Percentiles rank a stretch among this genome's conserved stretches.
phyloP scores from a whole-genome alignment of 2,888 invertebrate species.

The Tenthredo amoena region DNA sequence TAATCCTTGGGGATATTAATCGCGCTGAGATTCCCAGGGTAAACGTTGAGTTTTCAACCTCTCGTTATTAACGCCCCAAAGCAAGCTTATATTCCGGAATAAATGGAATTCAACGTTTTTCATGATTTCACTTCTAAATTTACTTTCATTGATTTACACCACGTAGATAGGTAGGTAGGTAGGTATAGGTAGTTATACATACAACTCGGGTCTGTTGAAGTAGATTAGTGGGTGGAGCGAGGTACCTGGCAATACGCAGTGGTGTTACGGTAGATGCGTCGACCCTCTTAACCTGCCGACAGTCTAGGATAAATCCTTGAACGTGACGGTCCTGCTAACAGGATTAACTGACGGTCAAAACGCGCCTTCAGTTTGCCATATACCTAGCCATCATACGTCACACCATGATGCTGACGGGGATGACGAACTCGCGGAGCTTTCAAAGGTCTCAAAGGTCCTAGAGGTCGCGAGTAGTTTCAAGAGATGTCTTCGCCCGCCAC shows the following conservation, averaged over 20 bases:
- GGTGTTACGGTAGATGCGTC: slow-evolving; percentile 21
- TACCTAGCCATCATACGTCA: slow-evolving; percentile 40
- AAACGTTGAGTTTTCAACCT: slow-evolving; percentile 41
- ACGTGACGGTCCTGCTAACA: slow-evolving; percentile 69
- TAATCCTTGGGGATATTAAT: slow-evolving; percentile 48
- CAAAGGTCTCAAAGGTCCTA: slow-evolving; percentile 21
- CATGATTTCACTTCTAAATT: slow-evolving; percentile 13
- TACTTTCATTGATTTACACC: slow-evolving; percentile 10
- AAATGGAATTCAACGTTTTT: slow-evolving; percentile 20
- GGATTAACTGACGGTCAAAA: slow-evolving; percentile 64
- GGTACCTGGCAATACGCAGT: slow-evolving; percentile 33
- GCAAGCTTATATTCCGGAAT: slow-evolving; percentile 21
- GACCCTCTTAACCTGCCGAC: slow-evolving; percentile 65
- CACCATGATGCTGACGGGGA: slow-evolving; percentile 19
- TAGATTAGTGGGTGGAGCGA: slow-evolving; percentile 23
- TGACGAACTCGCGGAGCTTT: slow-evolving; percentile 20
- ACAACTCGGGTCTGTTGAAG: neutral
- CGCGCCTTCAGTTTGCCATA: slow-evolving; percentile 22
- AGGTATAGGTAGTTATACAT: neutral
- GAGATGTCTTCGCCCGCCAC: slow-evolving; percentile 16
- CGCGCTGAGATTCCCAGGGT: slow-evolving; percentile 25
- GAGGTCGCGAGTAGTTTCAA: slow-evolving; percentile 25
- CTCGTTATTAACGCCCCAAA: slow-evolving; percentile 28
- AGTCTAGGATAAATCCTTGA: slow-evolving; percentile 68
- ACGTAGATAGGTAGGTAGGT: neutral